Evolutionary conservation across 2,888 invertebrate genomes (phyloP).

Genomic region (Drosophila peninsularis): DNA sequence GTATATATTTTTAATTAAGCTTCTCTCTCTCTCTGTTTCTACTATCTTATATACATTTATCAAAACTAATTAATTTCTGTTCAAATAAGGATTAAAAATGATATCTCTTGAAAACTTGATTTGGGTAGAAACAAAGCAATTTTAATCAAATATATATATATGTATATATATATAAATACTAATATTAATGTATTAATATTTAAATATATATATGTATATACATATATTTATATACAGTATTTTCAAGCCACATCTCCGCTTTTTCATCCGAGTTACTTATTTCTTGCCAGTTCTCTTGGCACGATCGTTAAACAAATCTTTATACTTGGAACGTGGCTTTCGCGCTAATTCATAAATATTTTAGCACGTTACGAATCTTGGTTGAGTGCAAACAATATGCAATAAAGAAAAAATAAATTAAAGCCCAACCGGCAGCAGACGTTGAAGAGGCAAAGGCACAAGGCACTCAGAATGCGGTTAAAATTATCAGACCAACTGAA

Average conservation of each 20-base stretch:
- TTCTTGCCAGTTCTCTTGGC: constrained; percentile 3
- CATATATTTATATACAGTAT: background rate
- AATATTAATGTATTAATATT: background rate
- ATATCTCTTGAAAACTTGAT: background rate
- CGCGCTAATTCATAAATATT: constrained; percentile 64
- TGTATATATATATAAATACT: background rate
- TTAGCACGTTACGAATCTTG: constrained; percentile 51
- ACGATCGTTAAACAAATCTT: constrained; percentile 23
- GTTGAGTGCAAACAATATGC: constrained; percentile 30
- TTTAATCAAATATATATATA: background rate
- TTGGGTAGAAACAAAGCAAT: background rate
- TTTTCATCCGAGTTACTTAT: constrained; percentile 6
- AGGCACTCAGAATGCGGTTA: constrained; percentile 25
- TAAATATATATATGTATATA: background rate
- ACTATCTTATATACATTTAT: background rate
- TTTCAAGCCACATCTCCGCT: constrained; percentile 4
- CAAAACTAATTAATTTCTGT: constrained; percentile 1
- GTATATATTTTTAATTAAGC: background rate
- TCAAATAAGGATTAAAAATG: background rate
- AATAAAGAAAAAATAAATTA: constrained; percentile 22
- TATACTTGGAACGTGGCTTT: constrained; percentile 45
- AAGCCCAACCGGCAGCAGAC: background rate
- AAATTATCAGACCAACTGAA: constrained; percentile 46
- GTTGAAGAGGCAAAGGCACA: constrained; percentile 5
- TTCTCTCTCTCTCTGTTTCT: background rate